Evolutionary conservation across 1,140 invertebrate species (phyloP), one percentile per base, ranked within the genome.

Genomic region (Teleopsis dalmanni): DNA sequence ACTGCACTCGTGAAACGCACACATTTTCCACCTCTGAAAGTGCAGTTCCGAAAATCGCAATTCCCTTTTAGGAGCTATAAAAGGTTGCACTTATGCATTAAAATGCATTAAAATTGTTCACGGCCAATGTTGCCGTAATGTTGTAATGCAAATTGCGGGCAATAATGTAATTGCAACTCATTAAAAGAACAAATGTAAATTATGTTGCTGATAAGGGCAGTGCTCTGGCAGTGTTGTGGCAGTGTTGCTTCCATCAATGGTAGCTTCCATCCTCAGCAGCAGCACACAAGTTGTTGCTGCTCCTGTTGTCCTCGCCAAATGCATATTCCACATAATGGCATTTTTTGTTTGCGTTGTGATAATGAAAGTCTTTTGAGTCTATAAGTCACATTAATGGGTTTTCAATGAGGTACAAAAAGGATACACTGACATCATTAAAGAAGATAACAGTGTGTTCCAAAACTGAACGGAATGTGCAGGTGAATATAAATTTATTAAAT

Each of bases 161-260:
- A 42, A 42, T 42, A 42, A 42, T 42, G 40, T 42, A 42, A 42
- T 42, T 42, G 40, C 40, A 42, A 42, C 40, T 42, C 40, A 42
- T 42, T 42, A 42, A 13, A 34, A 14, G 11, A 13, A 34, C 18
- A 34, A 7, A 34, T 34, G n/a, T 34, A 34, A 16, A 34, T 14
- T 34, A 16, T 7, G 18, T 6, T 34, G 11, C 6, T 34, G 33
- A 5, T 34, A 11, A 34, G 5, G 33, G 33, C 18, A 16, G 16
- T 27, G 40, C 40, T 26, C 14, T 42, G 25, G 9, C 22, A 21
- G 19, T 22, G 25, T 8, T 18, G 35, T 19, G 35, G 18, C 16
- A 19, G 2, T 19, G 35, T 37, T 19, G 35, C 13, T 8, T 19
- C 13, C 18, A 14, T 7, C 11, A 19, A 16, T 14, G 14, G 22